A percentile compares a stretch with the other conserved stretches of the same genome.
phyloP scores from a whole-genome alignment of 2,888 invertebrate species.

The Andrena camellia region DNA sequence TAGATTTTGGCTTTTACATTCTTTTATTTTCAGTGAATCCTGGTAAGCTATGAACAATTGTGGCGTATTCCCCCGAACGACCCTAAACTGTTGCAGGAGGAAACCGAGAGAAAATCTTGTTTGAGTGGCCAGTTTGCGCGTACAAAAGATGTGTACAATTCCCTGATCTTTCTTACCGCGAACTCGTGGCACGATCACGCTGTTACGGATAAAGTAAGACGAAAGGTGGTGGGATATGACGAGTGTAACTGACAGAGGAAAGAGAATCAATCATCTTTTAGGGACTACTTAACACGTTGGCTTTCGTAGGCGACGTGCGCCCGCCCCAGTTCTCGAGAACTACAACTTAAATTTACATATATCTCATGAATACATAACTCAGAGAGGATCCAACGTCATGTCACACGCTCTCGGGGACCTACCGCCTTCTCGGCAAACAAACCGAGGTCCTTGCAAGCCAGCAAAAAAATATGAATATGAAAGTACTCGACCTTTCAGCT shows the following conservation, averaged over 20 bases:
- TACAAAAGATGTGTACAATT: too few species aligned
- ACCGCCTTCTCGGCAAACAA: not conserved
- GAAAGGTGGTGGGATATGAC: not conserved
- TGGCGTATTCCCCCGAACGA: too few species aligned
- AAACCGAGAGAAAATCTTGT: too few species aligned
- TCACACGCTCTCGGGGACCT: not conserved
- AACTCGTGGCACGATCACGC: too few species aligned
- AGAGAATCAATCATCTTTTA: conserved; percentile 5
- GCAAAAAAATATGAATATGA: conserved; percentile 1
- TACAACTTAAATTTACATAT: conserved; percentile 3
- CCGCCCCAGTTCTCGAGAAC: not conserved
- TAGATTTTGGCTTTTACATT: too few species aligned
- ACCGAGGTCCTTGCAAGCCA: not conserved
- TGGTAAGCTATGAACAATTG: too few species aligned
- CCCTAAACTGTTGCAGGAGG: too few species aligned
- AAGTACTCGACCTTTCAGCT: not conserved
- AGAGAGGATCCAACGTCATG: not conserved
- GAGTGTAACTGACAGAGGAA: not conserved
- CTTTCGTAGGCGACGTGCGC: not conserved
- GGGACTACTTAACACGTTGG: not conserved
- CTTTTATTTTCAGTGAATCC: too few species aligned
- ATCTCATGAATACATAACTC: conserved; percentile 8
- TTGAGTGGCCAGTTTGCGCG: too few species aligned
- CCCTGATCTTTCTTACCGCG: too few species aligned
- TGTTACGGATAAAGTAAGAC: not conserved